Percentiles rank a stretch among this genome's conserved stretches.
phyloP scores from a whole-genome alignment of 2,113 vertebrate species.

The Hiodon tergisus region DNA sequence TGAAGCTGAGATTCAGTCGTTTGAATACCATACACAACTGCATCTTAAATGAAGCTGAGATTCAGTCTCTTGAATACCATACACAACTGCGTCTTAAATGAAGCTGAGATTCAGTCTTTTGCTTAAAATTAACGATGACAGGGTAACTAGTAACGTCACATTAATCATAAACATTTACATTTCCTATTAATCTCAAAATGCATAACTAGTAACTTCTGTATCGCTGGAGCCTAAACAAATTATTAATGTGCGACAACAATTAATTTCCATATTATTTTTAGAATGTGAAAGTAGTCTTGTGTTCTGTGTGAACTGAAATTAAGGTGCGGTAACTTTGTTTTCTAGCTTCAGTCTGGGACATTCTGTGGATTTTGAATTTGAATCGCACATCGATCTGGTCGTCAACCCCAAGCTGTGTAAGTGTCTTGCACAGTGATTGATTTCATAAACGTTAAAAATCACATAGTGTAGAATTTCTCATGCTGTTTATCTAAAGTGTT shows the following conservation, averaged over 20 bases:
- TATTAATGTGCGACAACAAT: neutral
- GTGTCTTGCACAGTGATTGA: constrained; percentile 35
- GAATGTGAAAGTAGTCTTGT: neutral
- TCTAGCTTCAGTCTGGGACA: constrained; percentile 61
- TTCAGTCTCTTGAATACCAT: no score
- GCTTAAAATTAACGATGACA: no score
- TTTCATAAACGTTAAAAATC: neutral
- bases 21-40: no score
- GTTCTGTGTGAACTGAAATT: neutral
- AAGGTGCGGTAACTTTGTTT: constrained; percentile 3
- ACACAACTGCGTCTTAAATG: no score
- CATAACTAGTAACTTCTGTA: no score
- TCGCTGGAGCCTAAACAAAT: no score
- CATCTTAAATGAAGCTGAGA: no score
- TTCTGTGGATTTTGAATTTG: constrained; percentile 72
- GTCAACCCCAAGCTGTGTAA: constrained; percentile 70
- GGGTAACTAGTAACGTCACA: no score
- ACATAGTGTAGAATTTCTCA: neutral
- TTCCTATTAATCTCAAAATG: no score
- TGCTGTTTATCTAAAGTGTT: neutral
- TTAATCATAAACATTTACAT: no score
- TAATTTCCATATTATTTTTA: neutral
- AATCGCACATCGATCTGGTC: constrained; percentile 73
- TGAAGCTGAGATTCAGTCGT: no score
- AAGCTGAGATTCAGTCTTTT: no score